phyloP scores from a whole-genome alignment of 2,113 vertebrate genomes.

The Paracanthobrama guichenoti region DNA sequence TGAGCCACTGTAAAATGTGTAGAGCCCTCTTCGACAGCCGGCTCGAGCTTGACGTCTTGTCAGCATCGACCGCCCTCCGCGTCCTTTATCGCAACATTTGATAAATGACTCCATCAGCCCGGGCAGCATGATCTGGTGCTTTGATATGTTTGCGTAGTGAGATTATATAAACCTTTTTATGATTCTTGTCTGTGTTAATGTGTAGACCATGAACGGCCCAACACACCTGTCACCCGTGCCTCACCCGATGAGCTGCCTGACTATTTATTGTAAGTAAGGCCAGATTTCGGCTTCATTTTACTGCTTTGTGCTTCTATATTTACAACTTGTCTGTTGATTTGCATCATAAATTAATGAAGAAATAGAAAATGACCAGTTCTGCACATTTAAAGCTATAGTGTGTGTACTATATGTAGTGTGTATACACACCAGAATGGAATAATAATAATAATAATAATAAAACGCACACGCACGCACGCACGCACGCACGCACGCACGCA shows the following conservation, averaged over 20 bases:
- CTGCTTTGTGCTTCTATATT: not conserved
- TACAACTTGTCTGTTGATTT: not conserved
- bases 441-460: no score
- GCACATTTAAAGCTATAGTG: not conserved
- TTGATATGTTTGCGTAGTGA: conserved; percentile 65
- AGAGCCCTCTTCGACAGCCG: not conserved
- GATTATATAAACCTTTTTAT: conserved; percentile 56
- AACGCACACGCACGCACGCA: no score
- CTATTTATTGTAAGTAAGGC: conserved; percentile 80
- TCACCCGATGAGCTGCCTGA: conserved; percentile 74
- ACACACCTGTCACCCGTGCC: conserved; percentile 63
- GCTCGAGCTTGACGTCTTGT: not conserved
- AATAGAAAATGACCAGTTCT: not conserved
- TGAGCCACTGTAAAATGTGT: conserved; percentile 67
- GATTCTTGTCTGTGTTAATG: conserved; percentile 36
- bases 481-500: no score
- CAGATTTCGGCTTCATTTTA: not conserved
- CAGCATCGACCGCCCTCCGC: not conserved
- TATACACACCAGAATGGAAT: not conserved
- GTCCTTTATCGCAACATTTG: conserved; percentile 12
- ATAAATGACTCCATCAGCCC: conserved; percentile 61
- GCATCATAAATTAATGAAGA: not conserved
- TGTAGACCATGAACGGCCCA: conserved; percentile 64
- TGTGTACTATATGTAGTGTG: not conserved
- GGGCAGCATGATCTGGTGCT: conserved; percentile 44